Evolutionary conservation across 2,797 vertebrate species (phyloP).

Genomic region (Bucorvus abyssinicus): DNA sequence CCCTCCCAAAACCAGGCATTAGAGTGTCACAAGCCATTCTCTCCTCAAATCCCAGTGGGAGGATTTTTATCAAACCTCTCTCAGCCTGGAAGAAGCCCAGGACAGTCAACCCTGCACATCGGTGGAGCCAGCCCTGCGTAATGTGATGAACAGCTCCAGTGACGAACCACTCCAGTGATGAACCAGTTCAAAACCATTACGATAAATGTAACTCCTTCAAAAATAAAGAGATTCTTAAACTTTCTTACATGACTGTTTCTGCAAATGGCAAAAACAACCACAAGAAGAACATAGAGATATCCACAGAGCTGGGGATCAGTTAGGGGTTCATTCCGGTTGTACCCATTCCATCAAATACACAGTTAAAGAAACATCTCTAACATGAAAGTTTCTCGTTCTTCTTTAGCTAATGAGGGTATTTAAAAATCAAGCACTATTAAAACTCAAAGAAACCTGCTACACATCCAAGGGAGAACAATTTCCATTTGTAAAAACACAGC

Average conservation of each 20-base stretch:
- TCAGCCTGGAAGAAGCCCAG: background rate
- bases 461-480: background rate
- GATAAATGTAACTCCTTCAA: background rate
- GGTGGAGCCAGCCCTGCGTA: background rate
- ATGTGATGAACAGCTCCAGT: too few species aligned
- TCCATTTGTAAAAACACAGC: background rate
- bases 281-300: background rate
- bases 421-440: background rate
- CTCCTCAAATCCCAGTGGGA: background rate
- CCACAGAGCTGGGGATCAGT: background rate
- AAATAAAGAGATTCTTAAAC: background rate
- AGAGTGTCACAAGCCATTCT: background rate
- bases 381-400: background rate
- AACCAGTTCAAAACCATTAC: background rate
- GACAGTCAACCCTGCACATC: background rate
- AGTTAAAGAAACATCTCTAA: background rate
- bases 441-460: background rate
- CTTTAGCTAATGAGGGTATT: background rate
- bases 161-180: background rate
- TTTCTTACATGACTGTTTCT: background rate
- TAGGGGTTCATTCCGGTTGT: background rate
- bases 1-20: background rate
- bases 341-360: background rate
- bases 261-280: background rate
- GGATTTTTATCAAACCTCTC: background rate